These are phyloP conservation scores for Pholis gunnellus DNA, from an alignment of 2,113 vertebrate genomes.

Conservation along the genomic window DNA sequence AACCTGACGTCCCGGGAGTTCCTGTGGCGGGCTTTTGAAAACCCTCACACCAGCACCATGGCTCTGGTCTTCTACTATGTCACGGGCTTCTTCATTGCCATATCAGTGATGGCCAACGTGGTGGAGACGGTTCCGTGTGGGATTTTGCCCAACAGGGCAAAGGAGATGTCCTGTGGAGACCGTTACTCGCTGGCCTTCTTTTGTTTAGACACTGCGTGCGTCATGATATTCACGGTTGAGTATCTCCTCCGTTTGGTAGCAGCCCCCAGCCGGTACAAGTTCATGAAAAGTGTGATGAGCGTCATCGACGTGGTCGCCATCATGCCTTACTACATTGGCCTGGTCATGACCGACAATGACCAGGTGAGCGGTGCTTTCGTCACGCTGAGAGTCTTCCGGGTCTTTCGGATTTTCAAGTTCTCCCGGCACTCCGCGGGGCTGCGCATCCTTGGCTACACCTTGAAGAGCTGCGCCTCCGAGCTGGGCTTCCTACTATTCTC, in stretches of 20 bases:
- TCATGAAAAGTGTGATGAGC: constrained; percentile 98
- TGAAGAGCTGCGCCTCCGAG: constrained; percentile 99
- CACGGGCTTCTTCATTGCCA: constrained; percentile 99
- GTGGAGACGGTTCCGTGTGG: constrained; percentile 98
- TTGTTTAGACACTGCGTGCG: constrained; percentile 97
- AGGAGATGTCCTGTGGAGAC: constrained; percentile 94
- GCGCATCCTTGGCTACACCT: constrained; percentile 97
- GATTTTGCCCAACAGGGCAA: constrained; percentile 85
- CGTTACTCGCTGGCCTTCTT: constrained; percentile 97
- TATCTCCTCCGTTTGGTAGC: constrained; percentile 95
- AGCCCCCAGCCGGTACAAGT: constrained; percentile 96
- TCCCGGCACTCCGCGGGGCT: constrained; percentile 98
- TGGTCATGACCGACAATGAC: constrained; percentile 99
- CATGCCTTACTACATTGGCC: constrained; percentile 98
- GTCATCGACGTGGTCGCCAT: constrained; percentile 99
- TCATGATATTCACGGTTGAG: constrained; percentile 98
- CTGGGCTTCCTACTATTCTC: constrained; percentile 99
- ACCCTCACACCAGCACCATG: constrained; percentile 98
- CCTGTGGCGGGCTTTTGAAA: constrained; percentile 99
- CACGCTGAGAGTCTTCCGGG: constrained; percentile 97
- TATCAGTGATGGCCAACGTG: constrained; percentile 98
- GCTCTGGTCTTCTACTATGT: constrained; percentile 99
- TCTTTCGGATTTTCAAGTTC: constrained; percentile 99
- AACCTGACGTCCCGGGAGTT: constrained; percentile 91
- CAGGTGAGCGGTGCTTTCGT: constrained; percentile 99